Conservation (phyloP, 2,797 vertebrate species). For the Peromyscus melanophrys region DNA sequence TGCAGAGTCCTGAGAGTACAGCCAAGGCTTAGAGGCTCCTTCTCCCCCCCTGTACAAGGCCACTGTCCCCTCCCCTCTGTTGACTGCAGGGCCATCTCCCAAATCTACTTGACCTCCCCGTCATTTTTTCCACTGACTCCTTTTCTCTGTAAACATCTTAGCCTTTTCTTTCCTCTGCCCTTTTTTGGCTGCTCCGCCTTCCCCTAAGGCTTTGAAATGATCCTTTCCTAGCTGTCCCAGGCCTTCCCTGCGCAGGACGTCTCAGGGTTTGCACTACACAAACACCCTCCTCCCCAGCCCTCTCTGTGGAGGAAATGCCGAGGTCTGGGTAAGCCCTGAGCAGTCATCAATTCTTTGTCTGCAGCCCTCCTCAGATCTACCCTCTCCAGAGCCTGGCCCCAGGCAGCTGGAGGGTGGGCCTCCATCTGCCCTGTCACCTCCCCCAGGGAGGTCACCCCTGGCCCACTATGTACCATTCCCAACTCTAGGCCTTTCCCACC, state of each 20-base stretch:
- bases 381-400: neutral
- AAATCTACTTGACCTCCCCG: conserved; percentile 67
- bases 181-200: conserved; percentile 69
- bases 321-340: conserved; percentile 26
- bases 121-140: conserved; percentile 84
- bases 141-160: conserved; percentile 78
- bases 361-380: conserved; percentile 39
- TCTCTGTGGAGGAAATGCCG: conserved; percentile 57
- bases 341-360: conserved; percentile 56
- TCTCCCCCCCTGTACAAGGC: neutral
- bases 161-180: conserved; percentile 80
- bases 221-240: conserved; percentile 69
- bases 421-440: neutral
- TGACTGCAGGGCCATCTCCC: conserved; percentile 59
- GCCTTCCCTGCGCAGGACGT: neutral
- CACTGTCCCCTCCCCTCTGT: neutral
- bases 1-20: neutral
- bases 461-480: neutral
- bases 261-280: conserved; percentile 8
- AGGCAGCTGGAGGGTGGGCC: neutral
- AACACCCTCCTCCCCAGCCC: conserved; percentile 5
- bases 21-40: neutral
- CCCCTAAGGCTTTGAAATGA: conserved; percentile 71
- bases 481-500: neutral
- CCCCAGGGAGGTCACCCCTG: neutral